A percentile compares a stretch with the other conserved stretches of the same genome.
Evolutionary conservation across 2,113 vertebrate genomes (phyloP).

Genomic region (Myiozetetes cayanensis): DNA sequence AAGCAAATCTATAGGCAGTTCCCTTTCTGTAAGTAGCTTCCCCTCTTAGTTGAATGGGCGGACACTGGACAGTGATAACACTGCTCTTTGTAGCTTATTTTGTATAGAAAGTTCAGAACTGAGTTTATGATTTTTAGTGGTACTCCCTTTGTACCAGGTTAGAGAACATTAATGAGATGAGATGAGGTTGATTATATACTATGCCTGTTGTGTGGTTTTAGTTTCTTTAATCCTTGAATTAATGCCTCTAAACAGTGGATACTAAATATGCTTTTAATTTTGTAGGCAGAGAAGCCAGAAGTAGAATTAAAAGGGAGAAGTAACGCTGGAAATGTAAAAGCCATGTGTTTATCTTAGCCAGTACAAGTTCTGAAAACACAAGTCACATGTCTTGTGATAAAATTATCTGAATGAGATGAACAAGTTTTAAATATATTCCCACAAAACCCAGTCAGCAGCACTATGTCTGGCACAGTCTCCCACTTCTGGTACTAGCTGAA

Average conservation of each 20-base stretch:
- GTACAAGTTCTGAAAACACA: neutral
- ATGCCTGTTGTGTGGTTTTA: neutral
- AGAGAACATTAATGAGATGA: neutral
- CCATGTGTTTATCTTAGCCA: neutral
- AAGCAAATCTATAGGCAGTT: neutral
- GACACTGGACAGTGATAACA: neutral
- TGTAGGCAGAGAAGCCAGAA: neutral
- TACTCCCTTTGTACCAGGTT: neutral
- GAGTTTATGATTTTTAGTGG: neutral
- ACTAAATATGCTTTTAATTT: neutral
- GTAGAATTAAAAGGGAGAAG: neutral
- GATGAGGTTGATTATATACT: neutral
- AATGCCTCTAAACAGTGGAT: neutral
- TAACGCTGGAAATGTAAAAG: neutral
- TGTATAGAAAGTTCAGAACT: neutral
- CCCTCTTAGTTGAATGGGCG: neutral
- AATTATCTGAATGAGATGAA: neutral
- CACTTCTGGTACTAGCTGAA: neutral
- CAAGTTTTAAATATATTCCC: neutral
- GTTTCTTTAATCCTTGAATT: neutral
- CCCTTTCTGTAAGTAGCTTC: neutral
- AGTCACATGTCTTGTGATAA: accelerated
- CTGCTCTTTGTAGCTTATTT: neutral
- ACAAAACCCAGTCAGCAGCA: neutral
- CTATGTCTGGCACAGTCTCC: neutral